Base-by-base conservation (phyloP, 1,140 invertebrate species). In the Apocrypta bakeri region DNA sequence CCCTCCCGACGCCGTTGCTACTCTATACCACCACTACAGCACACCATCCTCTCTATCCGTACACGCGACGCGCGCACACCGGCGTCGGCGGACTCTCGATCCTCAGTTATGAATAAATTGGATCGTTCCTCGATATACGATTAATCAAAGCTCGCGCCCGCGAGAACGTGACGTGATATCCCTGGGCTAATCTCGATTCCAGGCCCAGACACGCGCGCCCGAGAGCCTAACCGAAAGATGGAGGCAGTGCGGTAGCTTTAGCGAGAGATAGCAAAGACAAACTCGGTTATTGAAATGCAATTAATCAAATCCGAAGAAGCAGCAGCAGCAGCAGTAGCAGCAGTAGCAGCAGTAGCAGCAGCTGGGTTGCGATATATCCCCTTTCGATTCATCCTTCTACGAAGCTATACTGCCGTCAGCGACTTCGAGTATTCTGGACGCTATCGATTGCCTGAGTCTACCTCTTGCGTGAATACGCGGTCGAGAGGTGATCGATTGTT, bases 401-500 rank as follows among this genome's bases (percentile, higher is more conserved):
- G n/a, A n/a, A n/a, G n/a, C n/a, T n/a, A n/a, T n/a, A n/a, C 25
- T 25, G 25, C 9, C 63, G 63, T 37, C 68, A 29, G 27, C 61
- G 7, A 37, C 33, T 9, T 37, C 73, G 17, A 37, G 21, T n/a
- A 56, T 64, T 11, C 74, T 63, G 37, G 56, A 33, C 74, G 73
- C 56, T 33, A 76, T 76, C 31, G 74, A 76, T 76, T 76, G n/a
- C n/a, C 85, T 83, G 86, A 86, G 85, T 88, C 87, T 87, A 89
- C 90, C 86, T 86, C 85, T 86, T 84, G 88, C 68, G 68, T 33
- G 85, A 82, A 84, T 85, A 84, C 85, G 83, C 84, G 85, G 84
- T 81, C 81, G 86, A 84, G 75, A 77, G 64, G 85, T 90, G 89
- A 90, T 91, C 87, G 89, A 91, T 91, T 90, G 89, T 91, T 91